A percentile compares a stretch with the other conserved stretches of the same genome.
Evolutionary conservation across 2,888 invertebrate species (phyloP).

Genomic region (Apantesis nais): DNA sequence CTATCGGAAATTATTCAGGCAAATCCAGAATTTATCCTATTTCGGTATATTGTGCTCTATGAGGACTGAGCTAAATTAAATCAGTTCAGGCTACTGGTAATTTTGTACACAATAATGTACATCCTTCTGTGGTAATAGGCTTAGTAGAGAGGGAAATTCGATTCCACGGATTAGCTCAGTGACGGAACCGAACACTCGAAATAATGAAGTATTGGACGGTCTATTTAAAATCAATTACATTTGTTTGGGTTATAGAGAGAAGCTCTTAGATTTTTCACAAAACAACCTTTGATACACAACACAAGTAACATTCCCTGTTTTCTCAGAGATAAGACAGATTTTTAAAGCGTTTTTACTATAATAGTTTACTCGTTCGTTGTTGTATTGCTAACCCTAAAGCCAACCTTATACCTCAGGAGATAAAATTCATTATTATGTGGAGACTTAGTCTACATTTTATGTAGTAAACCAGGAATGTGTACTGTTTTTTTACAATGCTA

Average conservation of each 20-base stretch:
- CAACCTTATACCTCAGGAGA: slow-evolving; percentile 28
- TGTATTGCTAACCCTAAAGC: slow-evolving; percentile 13
- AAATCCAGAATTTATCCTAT: neutral
- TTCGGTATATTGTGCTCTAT: neutral
- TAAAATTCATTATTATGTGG: slow-evolving; percentile 34
- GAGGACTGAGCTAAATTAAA: neutral
- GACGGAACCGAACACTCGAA: neutral
- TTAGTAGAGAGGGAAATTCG: neutral
- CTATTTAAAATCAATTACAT: neutral
- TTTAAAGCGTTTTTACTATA: slow-evolving; percentile 41
- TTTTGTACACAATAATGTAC: neutral
- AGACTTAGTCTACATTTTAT: slow-evolving; percentile 32
- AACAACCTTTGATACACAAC: neutral
- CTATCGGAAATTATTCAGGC: too few species aligned
- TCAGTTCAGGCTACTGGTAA: neutral
- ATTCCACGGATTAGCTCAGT: neutral
- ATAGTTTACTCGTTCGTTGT: slow-evolving; percentile 41
- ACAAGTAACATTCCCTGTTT: slow-evolving; percentile 19
- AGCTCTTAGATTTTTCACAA: neutral
- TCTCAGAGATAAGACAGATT: slow-evolving; percentile 41
- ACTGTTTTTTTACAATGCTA: slow-evolving; percentile 41
- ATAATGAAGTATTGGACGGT: neutral
- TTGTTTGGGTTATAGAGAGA: neutral
- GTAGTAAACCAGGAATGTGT: slow-evolving; percentile 44
- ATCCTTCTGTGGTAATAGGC: neutral